phyloP scores from a whole-genome alignment of 2,888 invertebrate species.

The Schizotus pectinicornis region DNA sequence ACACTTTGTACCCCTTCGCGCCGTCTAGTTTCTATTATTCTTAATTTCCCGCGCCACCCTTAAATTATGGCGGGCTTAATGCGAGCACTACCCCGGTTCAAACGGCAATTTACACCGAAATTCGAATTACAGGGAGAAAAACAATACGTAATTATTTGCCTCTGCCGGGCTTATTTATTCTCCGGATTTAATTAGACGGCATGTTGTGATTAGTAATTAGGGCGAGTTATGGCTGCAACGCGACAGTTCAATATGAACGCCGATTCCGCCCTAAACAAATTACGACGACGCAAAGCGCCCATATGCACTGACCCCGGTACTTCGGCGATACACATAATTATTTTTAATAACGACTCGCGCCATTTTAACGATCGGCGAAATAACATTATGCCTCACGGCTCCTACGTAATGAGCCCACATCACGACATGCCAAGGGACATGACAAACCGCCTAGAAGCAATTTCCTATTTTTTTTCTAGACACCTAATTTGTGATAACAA shows the following conservation, averaged over 20 bases:
- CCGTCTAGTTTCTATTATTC: slow-evolving; percentile 43
- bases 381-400: too few species aligned
- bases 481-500: too few species aligned
- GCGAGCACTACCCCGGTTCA: slow-evolving; percentile 39
- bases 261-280: slow-evolving; percentile 23
- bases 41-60: slow-evolving; percentile 40
- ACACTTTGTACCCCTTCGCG: slow-evolving; percentile 15
- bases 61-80: slow-evolving; percentile 43
- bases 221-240: slow-evolving; percentile 32
- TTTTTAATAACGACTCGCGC: too few species aligned
- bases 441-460: too few species aligned
- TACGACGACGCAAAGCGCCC: background rate
- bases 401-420: too few species aligned
- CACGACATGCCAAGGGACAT: too few species aligned
- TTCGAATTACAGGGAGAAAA: slow-evolving; percentile 21
- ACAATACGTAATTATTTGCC: slow-evolving; percentile 19
- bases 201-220: slow-evolving; percentile 38
- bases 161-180: slow-evolving; percentile 24
- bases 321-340: too few species aligned
- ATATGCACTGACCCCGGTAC: too few species aligned
- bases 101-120: slow-evolving; percentile 23
- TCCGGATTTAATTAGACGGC: slow-evolving; percentile 40
- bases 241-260: slow-evolving; percentile 28
- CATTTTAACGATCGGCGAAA: too few species aligned
- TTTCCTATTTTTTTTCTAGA: too few species aligned